Evolutionary conservation across 2,113 vertebrate genomes (phyloP).

Genomic region (Pelvicachromis taeniatus): DNA sequence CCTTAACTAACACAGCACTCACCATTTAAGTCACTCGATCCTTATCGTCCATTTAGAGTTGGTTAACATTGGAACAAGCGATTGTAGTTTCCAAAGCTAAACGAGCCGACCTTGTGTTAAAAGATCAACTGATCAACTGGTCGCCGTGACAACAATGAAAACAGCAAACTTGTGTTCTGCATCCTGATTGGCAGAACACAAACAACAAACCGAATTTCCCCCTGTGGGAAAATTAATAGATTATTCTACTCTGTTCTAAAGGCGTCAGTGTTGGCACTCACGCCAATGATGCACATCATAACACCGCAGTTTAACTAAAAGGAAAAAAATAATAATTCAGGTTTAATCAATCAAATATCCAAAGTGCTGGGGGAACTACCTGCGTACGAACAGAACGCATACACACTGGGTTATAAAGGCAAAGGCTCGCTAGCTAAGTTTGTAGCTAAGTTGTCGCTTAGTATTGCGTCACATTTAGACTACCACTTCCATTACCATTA

Average conservation of each 20-base stretch:
- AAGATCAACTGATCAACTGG: background rate
- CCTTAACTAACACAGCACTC: no score
- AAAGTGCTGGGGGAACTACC: background rate
- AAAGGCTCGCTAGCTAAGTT: constrained; percentile 41
- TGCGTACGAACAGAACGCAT: background rate
- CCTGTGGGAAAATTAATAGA: no score
- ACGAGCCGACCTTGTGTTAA: background rate
- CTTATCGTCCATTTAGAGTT: background rate
- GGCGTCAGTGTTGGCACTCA: background rate
- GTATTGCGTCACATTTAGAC: constrained; percentile 47
- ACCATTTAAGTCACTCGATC: background rate
- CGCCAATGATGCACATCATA: background rate
- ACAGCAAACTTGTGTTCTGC: no score
- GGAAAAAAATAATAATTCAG: background rate
- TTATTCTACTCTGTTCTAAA: no score
- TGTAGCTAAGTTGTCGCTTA: constrained; percentile 48
- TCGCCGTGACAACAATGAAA: constrained; percentile 20
- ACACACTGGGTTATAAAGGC: background rate
- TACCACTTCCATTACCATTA: constrained; percentile 45
- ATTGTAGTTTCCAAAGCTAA: background rate
- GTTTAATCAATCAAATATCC: background rate
- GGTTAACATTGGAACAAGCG: background rate
- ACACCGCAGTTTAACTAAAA: background rate
- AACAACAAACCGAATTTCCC: no score
- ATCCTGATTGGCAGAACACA: no score